These are phyloP conservation scores for Penaeus indicus DNA, from an alignment of 1,140 invertebrate genomes.

Conservation along the genomic window DNA sequence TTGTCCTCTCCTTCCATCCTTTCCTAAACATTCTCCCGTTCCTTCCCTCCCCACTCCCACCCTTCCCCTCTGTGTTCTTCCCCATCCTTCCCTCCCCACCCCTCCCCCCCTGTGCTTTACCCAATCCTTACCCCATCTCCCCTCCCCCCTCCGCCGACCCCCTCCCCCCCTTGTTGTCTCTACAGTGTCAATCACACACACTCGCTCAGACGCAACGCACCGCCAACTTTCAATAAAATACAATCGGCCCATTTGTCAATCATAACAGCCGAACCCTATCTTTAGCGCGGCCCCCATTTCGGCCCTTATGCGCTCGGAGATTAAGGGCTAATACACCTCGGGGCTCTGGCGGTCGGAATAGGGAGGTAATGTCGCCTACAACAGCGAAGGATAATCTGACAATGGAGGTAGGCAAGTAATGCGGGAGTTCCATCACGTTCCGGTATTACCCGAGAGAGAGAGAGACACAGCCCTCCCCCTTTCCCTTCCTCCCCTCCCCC, in stretches of 20 bases:
- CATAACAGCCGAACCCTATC: constrained; percentile 8
- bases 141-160: neutral
- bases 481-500: too few species aligned
- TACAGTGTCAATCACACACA: constrained; percentile 2
- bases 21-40: too few species aligned
- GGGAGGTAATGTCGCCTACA: constrained; percentile 9
- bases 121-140: neutral
- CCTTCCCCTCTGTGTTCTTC: too few species aligned
- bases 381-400: constrained; percentile 23
- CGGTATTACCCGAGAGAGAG: neutral
- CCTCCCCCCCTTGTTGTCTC: neutral
- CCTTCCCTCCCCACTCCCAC: too few species aligned
- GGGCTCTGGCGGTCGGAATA: neutral
- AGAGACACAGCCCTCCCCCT: too few species aligned
- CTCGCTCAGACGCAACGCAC: constrained; percentile 11
- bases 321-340: too few species aligned
- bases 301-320: too few species aligned
- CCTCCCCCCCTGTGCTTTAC: too few species aligned
- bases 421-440: neutral
- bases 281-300: too few species aligned
- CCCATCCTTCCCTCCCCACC: too few species aligned
- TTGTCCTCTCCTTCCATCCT: too few species aligned
- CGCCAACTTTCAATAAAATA: constrained; percentile 23
- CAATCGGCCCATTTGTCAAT: constrained; percentile 26
- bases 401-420: constrained; percentile 3